These are phyloP conservation scores for Campopleginae sp. DNA, from an alignment of 2,888 invertebrate species.

Conservation along the genomic window DNA sequence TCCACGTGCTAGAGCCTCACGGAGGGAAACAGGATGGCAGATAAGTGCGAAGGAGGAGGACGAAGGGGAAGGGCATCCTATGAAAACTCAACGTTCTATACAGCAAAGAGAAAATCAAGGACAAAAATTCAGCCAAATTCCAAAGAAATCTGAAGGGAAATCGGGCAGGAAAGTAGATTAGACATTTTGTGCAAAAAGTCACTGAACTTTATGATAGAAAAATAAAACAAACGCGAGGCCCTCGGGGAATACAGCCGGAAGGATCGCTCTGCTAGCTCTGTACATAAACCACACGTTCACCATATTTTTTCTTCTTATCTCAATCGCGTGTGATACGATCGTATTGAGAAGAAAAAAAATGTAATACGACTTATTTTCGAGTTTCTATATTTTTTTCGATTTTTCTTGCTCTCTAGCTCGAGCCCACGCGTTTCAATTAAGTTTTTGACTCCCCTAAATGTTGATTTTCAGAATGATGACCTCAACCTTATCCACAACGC, in stretches of 20 bases:
- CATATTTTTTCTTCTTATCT: conserved; percentile 25
- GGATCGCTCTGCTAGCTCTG: conserved; percentile 80
- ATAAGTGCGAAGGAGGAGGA: conserved; percentile 71
- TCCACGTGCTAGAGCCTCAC: conserved; percentile 56
- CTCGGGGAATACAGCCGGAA: conserved; percentile 79
- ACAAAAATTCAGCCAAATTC: conserved; percentile 58
- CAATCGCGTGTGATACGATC: conserved; percentile 16
- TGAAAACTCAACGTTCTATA: conserved; percentile 55
- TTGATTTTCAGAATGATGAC: not conserved
- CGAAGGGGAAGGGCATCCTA: conserved; percentile 55
- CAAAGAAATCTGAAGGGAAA: conserved; percentile 48
- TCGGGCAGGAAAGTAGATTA: too few species aligned
- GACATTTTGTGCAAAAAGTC: conserved; percentile 29
- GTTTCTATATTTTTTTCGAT: conserved; percentile 11
- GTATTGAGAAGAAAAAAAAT: conserved; percentile 14
- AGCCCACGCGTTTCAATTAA: not conserved
- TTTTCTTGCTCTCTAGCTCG: not conserved
- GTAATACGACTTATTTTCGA: conserved; percentile 3
- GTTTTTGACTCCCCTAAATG: not conserved
- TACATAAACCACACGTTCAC: conserved; percentile 51
- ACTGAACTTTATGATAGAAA: conserved; percentile 58
- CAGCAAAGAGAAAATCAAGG: conserved; percentile 59
- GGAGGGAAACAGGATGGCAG: conserved; percentile 68
- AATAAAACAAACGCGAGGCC: conserved; percentile 53
- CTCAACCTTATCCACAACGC: not conserved